Base-by-base conservation (phyloP, 2,797 vertebrate species). In the Lophotriccus pileatus region DNA sequence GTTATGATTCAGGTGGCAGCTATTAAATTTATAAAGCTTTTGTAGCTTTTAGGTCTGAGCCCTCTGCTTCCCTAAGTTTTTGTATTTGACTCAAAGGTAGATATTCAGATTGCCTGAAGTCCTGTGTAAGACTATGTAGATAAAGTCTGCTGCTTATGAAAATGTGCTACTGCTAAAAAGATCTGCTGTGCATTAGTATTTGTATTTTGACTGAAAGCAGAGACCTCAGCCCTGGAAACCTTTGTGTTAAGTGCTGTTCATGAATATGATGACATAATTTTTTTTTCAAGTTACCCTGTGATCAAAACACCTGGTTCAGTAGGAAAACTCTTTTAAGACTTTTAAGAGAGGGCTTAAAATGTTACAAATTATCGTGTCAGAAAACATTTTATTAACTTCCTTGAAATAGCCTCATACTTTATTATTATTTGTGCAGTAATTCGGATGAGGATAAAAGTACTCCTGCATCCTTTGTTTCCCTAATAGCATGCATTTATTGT, bases 351-450 rank as follows among this genome's bases (percentile, higher is more conserved):
- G 24, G 6, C 32, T 64, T 74, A 59, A 93, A 88, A 72, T 72
- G 19, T 4, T 34, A 43, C 16, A 53, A 41, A 64, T 70, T 68
- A 83, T 64, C 12, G 11, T 11, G 27, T 27, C 11, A 50, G 41
- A 67, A 21, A 68, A 58, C 15, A 41, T 81, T 87, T 78, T 64
- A 86, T 36, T 53, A 72, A 28, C 9, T 74, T 74, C 43, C 28
- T 64, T 88, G 34, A 77, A 94, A 84, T 70, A 55, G 7, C 22
- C 21, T 73, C 14, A 66, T 67, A 30, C 63, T 80, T 90, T 62
- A 63, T 21, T 52, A 25, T 25, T 39, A 63, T 27, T 27, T 82
- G 28, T 0, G 0, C 14, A 53, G 41, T 30, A 49, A 83, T 82
- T 44, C 79, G 30, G 34, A 89, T 82, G 36, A 79, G 73, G 17